A percentile compares a stretch with the other conserved stretches of the same genome.
These are phyloP conservation scores for Lutjanus campechanus DNA, from an alignment of 2,797 vertebrate genomes.

Conservation along the genomic window DNA sequence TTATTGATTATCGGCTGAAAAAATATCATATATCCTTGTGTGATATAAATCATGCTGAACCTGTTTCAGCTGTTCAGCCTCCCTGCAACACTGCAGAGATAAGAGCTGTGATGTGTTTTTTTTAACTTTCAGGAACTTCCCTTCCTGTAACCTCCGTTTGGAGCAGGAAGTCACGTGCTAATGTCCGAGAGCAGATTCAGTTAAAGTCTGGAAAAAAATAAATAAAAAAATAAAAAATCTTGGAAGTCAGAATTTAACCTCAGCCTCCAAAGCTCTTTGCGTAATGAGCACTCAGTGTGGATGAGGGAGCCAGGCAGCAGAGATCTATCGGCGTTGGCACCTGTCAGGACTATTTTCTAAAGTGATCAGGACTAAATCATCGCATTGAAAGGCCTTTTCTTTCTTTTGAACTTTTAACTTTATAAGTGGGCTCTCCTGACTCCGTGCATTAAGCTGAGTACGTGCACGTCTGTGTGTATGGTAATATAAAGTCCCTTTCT, in stretches of 20 bases:
- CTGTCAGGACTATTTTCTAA: conserved; percentile 52
- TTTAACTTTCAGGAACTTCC: conserved; percentile 28
- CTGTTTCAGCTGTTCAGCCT: conserved; percentile 30
- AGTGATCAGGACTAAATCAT: conserved; percentile 41
- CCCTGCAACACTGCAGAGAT: conserved; percentile 8
- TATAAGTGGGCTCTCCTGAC: conserved; percentile 10
- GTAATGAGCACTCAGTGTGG: conserved; percentile 62
- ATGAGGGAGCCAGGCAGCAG: conserved; percentile 40
- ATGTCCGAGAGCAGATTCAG: conserved; percentile 34
- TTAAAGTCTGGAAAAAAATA: conserved; percentile 1
- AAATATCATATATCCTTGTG: too few relatives aligned
- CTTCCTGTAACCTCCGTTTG: conserved; percentile 4
- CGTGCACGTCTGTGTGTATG: not conserved
- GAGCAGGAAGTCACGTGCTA: conserved; percentile 36
- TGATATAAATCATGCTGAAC: conserved; percentile 30
- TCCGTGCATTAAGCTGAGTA: conserved; percentile 22
- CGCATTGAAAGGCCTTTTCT: conserved; percentile 28
- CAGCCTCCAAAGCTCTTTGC: conserved; percentile 56
- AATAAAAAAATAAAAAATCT: conserved; percentile 18
- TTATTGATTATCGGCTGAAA: too few relatives aligned
- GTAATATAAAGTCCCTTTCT: not conserved
- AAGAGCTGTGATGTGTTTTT: not conserved
- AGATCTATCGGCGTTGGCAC: conserved; percentile 63
- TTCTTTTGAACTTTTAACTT: conserved; percentile 35
- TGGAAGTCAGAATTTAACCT: conserved; percentile 38